Conservation (phyloP, 2,113 vertebrate genomes). For the Burhinus bistriatus region DNA sequence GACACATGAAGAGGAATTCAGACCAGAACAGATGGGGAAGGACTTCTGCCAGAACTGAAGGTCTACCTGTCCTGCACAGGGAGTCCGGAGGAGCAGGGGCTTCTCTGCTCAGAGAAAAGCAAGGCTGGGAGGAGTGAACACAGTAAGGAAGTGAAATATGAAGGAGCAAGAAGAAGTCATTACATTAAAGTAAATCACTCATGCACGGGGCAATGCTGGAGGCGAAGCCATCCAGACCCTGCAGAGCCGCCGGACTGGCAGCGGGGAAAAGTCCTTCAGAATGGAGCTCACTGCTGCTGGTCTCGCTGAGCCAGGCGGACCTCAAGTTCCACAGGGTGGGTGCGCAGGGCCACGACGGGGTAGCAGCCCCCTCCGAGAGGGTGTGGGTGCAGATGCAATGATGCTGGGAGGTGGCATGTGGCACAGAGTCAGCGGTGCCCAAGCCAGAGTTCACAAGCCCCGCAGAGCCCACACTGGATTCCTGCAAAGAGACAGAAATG, state of each 20-base stretch:
- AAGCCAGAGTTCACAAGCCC: not conserved
- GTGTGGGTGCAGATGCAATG: not conserved
- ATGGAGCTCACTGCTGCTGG: accelerated
- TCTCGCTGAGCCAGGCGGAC: accelerated
- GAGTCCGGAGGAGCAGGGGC: not conserved
- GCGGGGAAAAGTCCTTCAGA: not conserved
- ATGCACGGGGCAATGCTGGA: not conserved
- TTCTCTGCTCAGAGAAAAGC: not conserved
- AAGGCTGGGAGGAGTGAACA: not conserved
- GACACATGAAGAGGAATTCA: not conserved
- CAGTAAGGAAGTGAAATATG: not conserved
- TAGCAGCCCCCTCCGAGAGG: not conserved
- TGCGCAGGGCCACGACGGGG: accelerated
- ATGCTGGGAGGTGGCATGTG: not conserved
- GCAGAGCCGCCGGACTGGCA: not conserved
- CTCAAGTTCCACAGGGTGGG: accelerated
- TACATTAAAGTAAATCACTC: not conserved
- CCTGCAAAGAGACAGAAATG: not conserved
- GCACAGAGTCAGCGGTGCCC: accelerated
- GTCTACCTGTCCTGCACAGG: not conserved
- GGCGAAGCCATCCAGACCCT: not conserved
- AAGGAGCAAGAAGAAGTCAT: not conserved
- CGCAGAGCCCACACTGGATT: accelerated
- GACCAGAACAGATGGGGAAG: not conserved
- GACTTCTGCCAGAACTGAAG: not conserved